These are phyloP conservation scores for Cotesia chilonis DNA, from an alignment of 1,140 invertebrate species.

Conservation along the genomic window DNA sequence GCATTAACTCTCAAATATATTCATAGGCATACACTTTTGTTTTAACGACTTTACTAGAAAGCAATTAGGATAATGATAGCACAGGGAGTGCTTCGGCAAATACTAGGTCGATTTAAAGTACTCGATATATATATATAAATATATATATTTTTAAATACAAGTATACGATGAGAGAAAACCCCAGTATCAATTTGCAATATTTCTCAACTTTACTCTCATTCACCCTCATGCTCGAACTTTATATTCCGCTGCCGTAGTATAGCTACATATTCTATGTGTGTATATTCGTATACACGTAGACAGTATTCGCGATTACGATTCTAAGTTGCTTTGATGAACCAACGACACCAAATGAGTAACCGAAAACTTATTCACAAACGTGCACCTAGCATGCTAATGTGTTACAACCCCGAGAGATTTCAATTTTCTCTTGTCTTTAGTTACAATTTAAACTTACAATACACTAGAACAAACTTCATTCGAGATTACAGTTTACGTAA, in stretches of 20 bases:
- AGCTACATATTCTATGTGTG: neutral
- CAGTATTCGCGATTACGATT: neutral
- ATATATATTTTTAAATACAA: neutral
- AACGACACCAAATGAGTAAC: constrained; percentile 4
- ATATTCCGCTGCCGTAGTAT: neutral
- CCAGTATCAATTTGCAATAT: constrained; percentile 3
- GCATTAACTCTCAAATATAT: neutral
- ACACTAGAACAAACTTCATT: no score
- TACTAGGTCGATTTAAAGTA: constrained; percentile 24
- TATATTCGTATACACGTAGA: neutral
- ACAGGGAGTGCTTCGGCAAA: constrained; percentile 29
- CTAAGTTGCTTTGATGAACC: constrained; percentile 14
- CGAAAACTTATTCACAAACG: constrained; percentile 4
- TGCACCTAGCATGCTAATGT: constrained; percentile 24
- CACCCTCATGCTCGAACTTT: neutral
- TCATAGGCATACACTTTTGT: constrained; percentile 10
- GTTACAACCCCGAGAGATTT: constrained; percentile 8
- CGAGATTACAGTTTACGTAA: no score
- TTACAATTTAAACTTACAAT: no score
- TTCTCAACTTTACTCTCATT: neutral
- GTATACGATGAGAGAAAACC: neutral
- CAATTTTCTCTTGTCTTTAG: no score
- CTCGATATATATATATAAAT: neutral
- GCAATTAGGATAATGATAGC: constrained; percentile 35
- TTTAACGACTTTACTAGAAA: constrained; percentile 34